phyloP scores from a whole-genome alignment of 2,113 vertebrate species.

The Nycticorax nycticorax region DNA sequence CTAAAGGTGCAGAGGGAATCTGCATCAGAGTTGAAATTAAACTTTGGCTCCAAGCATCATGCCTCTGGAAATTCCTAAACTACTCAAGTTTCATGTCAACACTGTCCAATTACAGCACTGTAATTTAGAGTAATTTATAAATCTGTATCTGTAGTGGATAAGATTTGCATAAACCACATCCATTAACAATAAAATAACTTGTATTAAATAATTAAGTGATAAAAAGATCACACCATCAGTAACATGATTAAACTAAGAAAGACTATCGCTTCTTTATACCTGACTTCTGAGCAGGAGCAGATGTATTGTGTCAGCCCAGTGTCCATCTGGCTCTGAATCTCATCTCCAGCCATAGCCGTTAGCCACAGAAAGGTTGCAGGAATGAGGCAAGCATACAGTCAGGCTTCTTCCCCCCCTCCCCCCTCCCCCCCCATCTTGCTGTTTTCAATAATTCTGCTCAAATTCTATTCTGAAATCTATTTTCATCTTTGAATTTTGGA shows the following conservation, averaged over 20 bases:
- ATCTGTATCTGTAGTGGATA: neutral
- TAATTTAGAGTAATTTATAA: slow-evolving; percentile 14
- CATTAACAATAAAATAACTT: neutral
- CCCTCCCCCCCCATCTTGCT: neutral
- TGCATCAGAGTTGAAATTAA: neutral
- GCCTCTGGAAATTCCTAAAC: slow-evolving; percentile 17
- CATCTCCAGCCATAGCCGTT: neutral
- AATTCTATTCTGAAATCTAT: neutral
- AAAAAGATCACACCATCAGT: neutral
- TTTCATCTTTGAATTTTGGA: neutral
- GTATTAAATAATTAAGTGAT: slow-evolving; percentile 7
- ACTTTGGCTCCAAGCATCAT: neutral
- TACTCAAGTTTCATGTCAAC: neutral
- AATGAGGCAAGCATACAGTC: neutral
- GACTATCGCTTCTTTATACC: neutral
- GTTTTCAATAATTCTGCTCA: neutral
- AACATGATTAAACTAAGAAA: neutral
- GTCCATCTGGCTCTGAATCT: neutral
- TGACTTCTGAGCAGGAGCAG: neutral
- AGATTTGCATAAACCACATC: slow-evolving; percentile 24
- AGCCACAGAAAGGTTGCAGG: neutral
- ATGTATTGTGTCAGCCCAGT: neutral
- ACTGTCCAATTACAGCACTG: neutral
- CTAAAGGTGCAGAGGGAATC: neutral
- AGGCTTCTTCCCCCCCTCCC: too few species aligned